Conservation (phyloP, 53 echinoderm and acorn worm species). For the Henricia sp. region DNA sequence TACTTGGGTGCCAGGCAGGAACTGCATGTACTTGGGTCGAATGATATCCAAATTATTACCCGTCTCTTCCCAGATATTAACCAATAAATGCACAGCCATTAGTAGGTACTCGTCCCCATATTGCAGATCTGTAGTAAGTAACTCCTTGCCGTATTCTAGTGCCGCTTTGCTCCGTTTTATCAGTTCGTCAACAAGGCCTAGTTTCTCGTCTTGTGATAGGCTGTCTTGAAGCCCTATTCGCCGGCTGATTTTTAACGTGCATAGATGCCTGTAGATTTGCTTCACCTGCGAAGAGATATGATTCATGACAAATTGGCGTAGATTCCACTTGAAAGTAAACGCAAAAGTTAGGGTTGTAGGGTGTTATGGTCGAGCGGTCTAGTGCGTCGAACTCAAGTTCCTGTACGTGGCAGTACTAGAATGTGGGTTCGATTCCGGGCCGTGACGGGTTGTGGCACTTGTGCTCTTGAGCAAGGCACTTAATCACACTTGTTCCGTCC, state of each 20-base stretch:
- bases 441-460: too few relatives aligned
- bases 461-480: too few relatives aligned
- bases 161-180: slow-evolving; percentile 71
- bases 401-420: too few relatives aligned
- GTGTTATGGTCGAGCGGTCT: too few relatives aligned
- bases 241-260: slow-evolving; percentile 75
- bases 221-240: slow-evolving; percentile 75
- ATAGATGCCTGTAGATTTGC: slow-evolving; percentile 86
- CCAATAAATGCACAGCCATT: slow-evolving; percentile 88
- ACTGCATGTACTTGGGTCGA: too few relatives aligned
- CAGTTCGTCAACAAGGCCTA: slow-evolving; percentile 72
- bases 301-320: too few relatives aligned
- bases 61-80: slow-evolving; percentile 84
- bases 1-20: too few relatives aligned
- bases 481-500: too few relatives aligned
- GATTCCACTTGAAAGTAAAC: too few relatives aligned
- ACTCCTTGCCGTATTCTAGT: slow-evolving; percentile 62
- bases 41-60: slow-evolving; percentile 74
- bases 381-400: too few relatives aligned
- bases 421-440: too few relatives aligned
- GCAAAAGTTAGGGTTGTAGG: too few relatives aligned
- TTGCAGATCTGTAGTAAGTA: slow-evolving; percentile 83
- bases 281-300: slow-evolving; percentile 72
- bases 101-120: slow-evolving; percentile 93
- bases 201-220: slow-evolving; percentile 69